phyloP scores from a whole-genome alignment of 1,140 invertebrate species.

The Psix sp. region DNA sequence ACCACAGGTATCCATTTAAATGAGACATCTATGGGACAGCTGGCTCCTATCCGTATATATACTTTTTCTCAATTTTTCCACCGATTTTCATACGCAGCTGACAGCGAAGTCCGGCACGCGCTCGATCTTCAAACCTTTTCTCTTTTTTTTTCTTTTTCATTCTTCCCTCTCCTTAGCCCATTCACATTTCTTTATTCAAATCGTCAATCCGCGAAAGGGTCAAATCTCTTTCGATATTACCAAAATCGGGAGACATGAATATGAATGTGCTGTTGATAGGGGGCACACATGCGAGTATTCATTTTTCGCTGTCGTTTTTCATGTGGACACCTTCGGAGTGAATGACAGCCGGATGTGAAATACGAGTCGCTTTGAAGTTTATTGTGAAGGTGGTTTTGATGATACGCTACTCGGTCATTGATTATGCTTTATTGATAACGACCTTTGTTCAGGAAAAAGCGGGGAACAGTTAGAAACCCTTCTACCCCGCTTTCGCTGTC shows the following conservation, averaged over 20 bases:
- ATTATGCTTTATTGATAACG: slow-evolving; percentile 11
- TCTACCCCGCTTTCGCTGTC: not conserved
- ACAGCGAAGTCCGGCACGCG: slow-evolving; percentile 67
- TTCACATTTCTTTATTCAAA: slow-evolving; percentile 20
- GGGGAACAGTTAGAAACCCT: not conserved
- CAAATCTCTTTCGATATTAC: slow-evolving; percentile 32
- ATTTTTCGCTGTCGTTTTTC: slow-evolving; percentile 24
- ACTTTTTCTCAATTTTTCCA: slow-evolving; percentile 64
- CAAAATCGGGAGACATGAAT: slow-evolving; percentile 17
- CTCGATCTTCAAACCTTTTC: slow-evolving; percentile 16
- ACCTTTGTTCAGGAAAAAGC: not conserved
- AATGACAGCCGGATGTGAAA: slow-evolving; percentile 50
- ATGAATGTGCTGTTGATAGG: slow-evolving; percentile 13
- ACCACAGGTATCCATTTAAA: slow-evolving; percentile 64
- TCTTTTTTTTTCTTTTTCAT: slow-evolving; percentile 12
- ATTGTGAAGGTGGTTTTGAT: slow-evolving; percentile 34
- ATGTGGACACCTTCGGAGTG: slow-evolving; percentile 23
- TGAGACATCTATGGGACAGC: slow-evolving; percentile 64
- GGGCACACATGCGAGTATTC: slow-evolving; percentile 3
- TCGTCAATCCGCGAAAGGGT: slow-evolving; percentile 23
- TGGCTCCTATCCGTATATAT: slow-evolving; percentile 20
- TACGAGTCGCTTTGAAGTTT: slow-evolving; percentile 13
- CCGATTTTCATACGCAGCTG: slow-evolving; percentile 65
- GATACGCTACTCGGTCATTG: slow-evolving; percentile 23
- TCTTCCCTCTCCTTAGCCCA: slow-evolving; percentile 1